A percentile compares a stretch with the other conserved stretches of the same genome.
Evolutionary conservation across 2,888 invertebrate species (phyloP).

Genomic region (Rhingia campestris): DNA sequence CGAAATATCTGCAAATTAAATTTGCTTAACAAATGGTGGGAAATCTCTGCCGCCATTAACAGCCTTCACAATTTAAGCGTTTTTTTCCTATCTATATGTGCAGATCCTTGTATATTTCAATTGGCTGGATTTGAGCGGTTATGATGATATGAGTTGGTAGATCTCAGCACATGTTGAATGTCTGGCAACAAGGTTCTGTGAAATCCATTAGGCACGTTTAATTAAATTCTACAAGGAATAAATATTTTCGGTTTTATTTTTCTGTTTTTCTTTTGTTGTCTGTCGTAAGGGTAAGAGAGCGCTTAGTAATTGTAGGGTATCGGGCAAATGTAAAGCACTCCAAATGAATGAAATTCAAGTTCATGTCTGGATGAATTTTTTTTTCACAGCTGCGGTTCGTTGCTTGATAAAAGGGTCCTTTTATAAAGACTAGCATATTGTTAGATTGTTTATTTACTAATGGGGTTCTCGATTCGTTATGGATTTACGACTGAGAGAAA

Average conservation of each 20-base stretch:
- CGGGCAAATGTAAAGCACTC: too few species aligned
- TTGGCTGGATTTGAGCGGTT: neutral
- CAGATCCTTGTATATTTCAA: neutral
- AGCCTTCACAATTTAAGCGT: slow-evolving; percentile 47
- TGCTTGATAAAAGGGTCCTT: too few species aligned
- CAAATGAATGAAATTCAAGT: too few species aligned
- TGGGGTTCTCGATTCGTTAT: too few species aligned
- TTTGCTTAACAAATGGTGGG: neutral
- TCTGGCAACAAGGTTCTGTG: slow-evolving; percentile 29
- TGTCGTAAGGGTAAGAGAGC: too few species aligned
- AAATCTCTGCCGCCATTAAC: slow-evolving; percentile 23
- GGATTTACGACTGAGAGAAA: too few species aligned
- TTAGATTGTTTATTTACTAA: too few species aligned
- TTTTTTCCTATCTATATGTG: neutral
- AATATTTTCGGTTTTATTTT: slow-evolving; percentile 12
- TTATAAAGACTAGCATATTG: too few species aligned
- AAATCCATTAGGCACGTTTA: slow-evolving; percentile 51
- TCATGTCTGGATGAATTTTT: too few species aligned
- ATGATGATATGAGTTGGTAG: neutral
- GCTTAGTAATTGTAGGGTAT: too few species aligned
- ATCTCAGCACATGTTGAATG: slow-evolving; percentile 37
- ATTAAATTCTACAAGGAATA: slow-evolving; percentile 49
- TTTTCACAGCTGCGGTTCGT: too few species aligned
- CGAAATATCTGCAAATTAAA: slow-evolving; percentile 43
- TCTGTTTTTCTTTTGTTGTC: neutral